phyloP scores from a whole-genome alignment of 2,113 vertebrate species.

The Gymnocephalus cernua region DNA sequence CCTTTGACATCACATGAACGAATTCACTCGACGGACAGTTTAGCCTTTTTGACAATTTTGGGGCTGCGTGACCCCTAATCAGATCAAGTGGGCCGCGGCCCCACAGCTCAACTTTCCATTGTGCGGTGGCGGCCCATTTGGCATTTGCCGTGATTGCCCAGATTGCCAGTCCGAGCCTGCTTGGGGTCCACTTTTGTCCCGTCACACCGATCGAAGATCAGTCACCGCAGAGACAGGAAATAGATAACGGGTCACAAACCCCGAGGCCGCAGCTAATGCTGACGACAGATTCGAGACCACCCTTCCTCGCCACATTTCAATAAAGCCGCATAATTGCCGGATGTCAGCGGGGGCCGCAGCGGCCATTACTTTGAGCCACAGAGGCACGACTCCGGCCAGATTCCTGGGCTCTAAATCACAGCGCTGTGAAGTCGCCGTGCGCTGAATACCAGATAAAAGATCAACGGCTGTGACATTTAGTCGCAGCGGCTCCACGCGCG shows the following conservation, averaged over 20 bases:
- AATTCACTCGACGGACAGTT: too few relatives aligned
- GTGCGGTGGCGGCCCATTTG: too few relatives aligned
- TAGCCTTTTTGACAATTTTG: too few relatives aligned
- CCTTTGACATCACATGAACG: too few relatives aligned
- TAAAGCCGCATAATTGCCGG: constrained; percentile 40
- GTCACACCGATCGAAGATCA: background rate
- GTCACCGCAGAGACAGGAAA: constrained; percentile 16
- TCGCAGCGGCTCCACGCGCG: background rate
- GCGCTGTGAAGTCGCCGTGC: background rate
- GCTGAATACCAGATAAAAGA: constrained; percentile 28
- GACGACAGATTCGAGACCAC: background rate
- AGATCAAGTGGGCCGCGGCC: too few relatives aligned
- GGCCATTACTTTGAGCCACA: constrained; percentile 37
- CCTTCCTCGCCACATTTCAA: constrained; percentile 13
- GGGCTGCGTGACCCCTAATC: too few relatives aligned
- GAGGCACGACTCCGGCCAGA: background rate
- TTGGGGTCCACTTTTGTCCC: too few relatives aligned
- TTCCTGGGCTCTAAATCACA: constrained; percentile 19
- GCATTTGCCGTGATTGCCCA: too few relatives aligned
- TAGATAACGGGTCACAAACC: background rate
- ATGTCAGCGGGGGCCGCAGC: background rate
- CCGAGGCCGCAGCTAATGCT: constrained; percentile 1
- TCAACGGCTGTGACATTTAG: constrained; percentile 38
- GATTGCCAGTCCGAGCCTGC: too few relatives aligned
- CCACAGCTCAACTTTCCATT: too few relatives aligned